Evolutionary conservation across 2,113 vertebrate species (phyloP), one percentile per base, ranked within the genome.

Genomic region (Tragelaphus buxtoni): DNA sequence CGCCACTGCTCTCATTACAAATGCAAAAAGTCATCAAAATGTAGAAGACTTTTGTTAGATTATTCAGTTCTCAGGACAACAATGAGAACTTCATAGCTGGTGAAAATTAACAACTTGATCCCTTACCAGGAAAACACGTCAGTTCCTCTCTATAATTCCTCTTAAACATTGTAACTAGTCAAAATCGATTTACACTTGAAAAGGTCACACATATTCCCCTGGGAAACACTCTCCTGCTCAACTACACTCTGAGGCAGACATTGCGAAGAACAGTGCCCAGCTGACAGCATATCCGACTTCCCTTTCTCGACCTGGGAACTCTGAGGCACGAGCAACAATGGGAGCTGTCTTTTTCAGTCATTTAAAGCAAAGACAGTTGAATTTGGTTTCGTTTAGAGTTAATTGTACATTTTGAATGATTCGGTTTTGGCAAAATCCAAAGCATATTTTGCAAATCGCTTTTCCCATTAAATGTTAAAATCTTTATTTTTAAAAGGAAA

Each of bases 401-500:
- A 97, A 98, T 95, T 97, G 97, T 86, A 91, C 94, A 94, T 97
- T 98, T 95, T 97, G 93, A 97, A 79, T 87, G 95, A 97, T 96
- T 97, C 0, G 3, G 96, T 96, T 98, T 98, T 96, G 97, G 97
- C 98, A 97, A 98, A 97, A 97, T 96, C 95, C 89, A 95, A 98
- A 98, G 96, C 97, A 97, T 97, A 98, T 95, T 97, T 98, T 98
- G 97, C 89, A 97, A 98, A 98, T 98, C 79, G 20, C 91, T 96
- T 96, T 98, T 90, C 94, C 97, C 91, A 98, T 97, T 97, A 98
- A 98, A 97, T 94, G 91, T 60, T 96, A 96, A 97, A 97, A 91
- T 91, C 58, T 96, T 97, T 96, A 98, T 97, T 98, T 98, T 98
- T 91, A 94, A 98, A 97, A 97, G 98, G 95, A 98, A 98, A 98